Conservation (phyloP, 2,888 invertebrate genomes). For the Tetragonula carbonaria region DNA sequence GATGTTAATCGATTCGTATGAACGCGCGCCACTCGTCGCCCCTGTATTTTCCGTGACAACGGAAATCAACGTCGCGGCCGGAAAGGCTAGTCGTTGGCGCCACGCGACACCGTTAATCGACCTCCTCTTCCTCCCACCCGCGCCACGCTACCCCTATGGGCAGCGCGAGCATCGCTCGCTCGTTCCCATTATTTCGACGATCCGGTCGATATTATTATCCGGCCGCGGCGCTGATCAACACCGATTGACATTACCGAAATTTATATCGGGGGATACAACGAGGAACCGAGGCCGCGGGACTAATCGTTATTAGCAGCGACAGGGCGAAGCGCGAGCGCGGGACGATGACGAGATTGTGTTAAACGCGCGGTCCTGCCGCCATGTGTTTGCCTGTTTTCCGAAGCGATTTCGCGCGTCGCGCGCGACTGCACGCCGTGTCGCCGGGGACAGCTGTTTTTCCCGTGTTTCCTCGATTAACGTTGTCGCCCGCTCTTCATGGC, state of each 20-base stretch:
- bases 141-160: too few species aligned
- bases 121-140: background rate
- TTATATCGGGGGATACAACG: conserved; percentile 54
- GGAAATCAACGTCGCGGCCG: conserved; percentile 22
- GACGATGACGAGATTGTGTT: conserved; percentile 72
- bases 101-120: conserved; percentile 62
- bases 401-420: conserved; percentile 25
- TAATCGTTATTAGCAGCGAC: conserved; percentile 75
- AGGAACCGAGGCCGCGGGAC: conserved; percentile 40
- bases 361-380: conserved; percentile 19
- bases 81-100: conserved; percentile 1
- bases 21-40: background rate
- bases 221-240: conserved; percentile 15
- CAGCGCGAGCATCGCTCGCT: too few species aligned
- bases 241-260: conserved; percentile 62
- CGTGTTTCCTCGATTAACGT: conserved; percentile 35
- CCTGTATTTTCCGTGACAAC: background rate
- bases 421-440: background rate
- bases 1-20: conserved; percentile 46
- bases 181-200: conserved; percentile 45
- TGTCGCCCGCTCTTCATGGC: conserved; percentile 16
- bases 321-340: conserved; percentile 50
- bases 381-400: conserved; percentile 12
- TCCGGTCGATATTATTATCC: conserved; percentile 59
- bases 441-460: conserved; percentile 29